These are phyloP conservation scores for Pocota personata DNA, from an alignment of 2,888 invertebrate species.

Conservation along the genomic window DNA sequence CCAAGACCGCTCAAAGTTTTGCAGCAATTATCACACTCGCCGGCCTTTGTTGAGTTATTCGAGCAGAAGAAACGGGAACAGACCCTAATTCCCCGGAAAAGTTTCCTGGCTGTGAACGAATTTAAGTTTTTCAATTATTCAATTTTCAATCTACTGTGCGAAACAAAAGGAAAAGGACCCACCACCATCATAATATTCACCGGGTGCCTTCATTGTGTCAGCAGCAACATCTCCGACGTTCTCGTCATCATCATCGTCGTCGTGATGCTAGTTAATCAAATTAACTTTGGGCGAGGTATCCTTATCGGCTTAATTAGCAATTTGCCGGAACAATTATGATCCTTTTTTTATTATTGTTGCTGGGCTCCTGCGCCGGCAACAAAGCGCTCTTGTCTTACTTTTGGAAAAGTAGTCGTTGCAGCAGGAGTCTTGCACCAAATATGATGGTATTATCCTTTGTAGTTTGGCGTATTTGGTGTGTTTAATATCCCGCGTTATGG, in stretches of 20 bases:
- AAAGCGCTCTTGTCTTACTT: constrained; percentile 49
- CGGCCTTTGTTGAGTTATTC: constrained; percentile 61
- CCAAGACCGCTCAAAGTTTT: constrained; percentile 40
- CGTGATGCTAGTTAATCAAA: constrained; percentile 69
- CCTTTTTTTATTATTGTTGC: constrained; percentile 31
- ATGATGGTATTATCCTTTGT: constrained; percentile 48
- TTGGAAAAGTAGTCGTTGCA: constrained; percentile 10
- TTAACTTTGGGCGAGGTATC: constrained; percentile 71
- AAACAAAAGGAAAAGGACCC: constrained; percentile 43
- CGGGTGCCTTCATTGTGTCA: constrained; percentile 45
- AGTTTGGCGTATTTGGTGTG: constrained; percentile 33
- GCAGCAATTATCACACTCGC: constrained; percentile 53
- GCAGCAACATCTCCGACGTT: constrained; percentile 8
- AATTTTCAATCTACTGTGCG: constrained; percentile 65
- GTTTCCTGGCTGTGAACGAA: constrained; percentile 56
- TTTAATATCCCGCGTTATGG: background rate
- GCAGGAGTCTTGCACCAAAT: background rate
- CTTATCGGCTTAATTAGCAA: constrained; percentile 74
- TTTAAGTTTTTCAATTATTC: constrained; percentile 73
- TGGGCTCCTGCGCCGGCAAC: background rate
- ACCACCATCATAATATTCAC: background rate
- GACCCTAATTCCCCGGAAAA: constrained; percentile 65
- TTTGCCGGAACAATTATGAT: constrained; percentile 70
- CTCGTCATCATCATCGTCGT: background rate
- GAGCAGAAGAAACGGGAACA: constrained; percentile 26